phyloP scores from a whole-genome alignment of 2,888 invertebrate genomes.

The Rapana venosa region DNA sequence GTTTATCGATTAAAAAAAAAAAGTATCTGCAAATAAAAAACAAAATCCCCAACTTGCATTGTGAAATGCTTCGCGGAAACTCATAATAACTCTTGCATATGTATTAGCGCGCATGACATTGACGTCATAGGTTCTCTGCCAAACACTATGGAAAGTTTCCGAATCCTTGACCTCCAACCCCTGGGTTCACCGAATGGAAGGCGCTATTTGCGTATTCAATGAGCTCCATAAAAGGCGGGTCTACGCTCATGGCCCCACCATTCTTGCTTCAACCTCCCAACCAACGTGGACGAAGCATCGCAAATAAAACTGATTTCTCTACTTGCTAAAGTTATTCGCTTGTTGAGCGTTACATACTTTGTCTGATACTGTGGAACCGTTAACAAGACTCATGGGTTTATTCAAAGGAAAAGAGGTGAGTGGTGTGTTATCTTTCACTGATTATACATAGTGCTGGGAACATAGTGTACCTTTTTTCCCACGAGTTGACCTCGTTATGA shows the following conservation, averaged over 20 bases:
- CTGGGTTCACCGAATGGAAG: constrained; percentile 11
- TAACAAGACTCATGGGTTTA: constrained; percentile 21
- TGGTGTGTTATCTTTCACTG: not conserved
- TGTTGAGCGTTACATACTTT: no score
- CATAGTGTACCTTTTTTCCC: not conserved
- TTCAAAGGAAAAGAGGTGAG: constrained; percentile 37
- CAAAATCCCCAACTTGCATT: not conserved
- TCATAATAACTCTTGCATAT: not conserved
- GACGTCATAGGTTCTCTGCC: not conserved
- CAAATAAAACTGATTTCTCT: not conserved
- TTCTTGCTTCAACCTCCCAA: not conserved
- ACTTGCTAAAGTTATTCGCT: no score
- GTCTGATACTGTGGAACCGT: no score
- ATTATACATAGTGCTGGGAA: not conserved
- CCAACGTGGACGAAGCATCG: not conserved
- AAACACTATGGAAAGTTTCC: not conserved
- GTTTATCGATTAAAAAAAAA: not conserved
- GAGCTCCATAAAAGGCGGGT: constrained; percentile 30
- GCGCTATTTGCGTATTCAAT: constrained; percentile 29
- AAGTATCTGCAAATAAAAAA: not conserved
- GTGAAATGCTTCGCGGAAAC: constrained; percentile 5
- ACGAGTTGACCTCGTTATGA: not conserved
- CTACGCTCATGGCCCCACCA: constrained; percentile 17
- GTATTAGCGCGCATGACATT: not conserved
- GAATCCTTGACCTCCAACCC: constrained; percentile 19